Evolutionary conservation across 2,113 vertebrate species (phyloP).

Genomic region (Bos indicus): DNA sequence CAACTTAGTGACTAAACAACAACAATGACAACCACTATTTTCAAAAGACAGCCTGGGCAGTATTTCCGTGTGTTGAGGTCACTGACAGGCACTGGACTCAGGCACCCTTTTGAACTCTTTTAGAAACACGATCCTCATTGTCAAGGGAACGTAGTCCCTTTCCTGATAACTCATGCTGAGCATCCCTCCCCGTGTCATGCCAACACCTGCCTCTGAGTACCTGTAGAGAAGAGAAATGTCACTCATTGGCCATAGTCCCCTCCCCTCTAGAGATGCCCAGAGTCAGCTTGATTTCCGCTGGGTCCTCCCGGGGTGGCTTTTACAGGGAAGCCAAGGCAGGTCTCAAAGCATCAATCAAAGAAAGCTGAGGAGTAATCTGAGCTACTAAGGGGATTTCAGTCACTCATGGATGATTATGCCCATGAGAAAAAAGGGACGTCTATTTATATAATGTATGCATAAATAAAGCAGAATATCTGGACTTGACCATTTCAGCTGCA

Average conservation of each 20-base stretch:
- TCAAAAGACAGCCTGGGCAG: neutral
- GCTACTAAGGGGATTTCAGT: neutral
- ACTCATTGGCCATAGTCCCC: neutral
- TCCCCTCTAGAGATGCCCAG: accelerated
- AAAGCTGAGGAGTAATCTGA: too few relatives aligned
- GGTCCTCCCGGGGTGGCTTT: neutral
- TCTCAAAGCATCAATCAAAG: neutral
- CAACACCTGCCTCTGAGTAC: neutral
- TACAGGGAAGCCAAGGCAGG: neutral
- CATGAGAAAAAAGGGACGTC: neutral
- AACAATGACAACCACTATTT: neutral
- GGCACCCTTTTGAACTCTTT: neutral
- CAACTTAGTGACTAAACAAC: neutral
- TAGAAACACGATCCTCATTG: neutral
- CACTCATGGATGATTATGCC: accelerated
- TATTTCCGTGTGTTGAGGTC: neutral
- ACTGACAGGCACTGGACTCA: neutral
- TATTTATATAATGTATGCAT: neutral
- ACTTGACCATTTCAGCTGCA: neutral
- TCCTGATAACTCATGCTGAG: neutral
- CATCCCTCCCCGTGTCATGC: neutral
- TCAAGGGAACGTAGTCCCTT: neutral
- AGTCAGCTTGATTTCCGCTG: neutral
- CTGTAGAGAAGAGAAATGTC: neutral
- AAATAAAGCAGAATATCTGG: neutral